Conservation (phyloP, 1,140 invertebrate species). For the Drosophila simulans region DNA sequence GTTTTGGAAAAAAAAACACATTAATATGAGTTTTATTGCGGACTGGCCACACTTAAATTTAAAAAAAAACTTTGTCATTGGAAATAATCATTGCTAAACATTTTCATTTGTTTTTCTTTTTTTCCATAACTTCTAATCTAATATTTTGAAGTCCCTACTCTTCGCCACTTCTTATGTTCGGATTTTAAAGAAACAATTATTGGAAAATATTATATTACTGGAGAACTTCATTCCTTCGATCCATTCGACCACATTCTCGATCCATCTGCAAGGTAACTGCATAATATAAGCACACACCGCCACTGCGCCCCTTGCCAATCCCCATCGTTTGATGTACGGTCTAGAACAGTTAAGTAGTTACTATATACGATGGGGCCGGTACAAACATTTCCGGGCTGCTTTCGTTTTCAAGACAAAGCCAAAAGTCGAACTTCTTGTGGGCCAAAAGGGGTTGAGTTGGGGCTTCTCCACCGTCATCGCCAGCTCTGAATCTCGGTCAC, state of each 20-base stretch:
- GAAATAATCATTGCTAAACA: too few relatives aligned
- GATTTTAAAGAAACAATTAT: too few relatives aligned
- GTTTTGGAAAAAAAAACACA: not conserved
- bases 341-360: conserved; percentile 47
- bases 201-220: not conserved
- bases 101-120: too few relatives aligned
- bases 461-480: conserved; percentile 25
- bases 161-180: too few relatives aligned
- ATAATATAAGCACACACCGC: conserved; percentile 57
- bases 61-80: too few relatives aligned
- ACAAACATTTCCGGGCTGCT: conserved; percentile 74
- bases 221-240: too few relatives aligned
- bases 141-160: too few relatives aligned
- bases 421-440: conserved; percentile 54
- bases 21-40: too few relatives aligned
- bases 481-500: conserved; percentile 54
- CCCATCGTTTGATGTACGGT: conserved; percentile 29
- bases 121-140: too few relatives aligned
- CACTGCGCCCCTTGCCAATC: not conserved
- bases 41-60: not conserved
- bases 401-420: conserved; percentile 70
- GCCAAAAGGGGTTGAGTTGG: conserved; percentile 22
- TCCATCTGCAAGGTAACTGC: conserved; percentile 30
- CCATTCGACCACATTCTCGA: not conserved
- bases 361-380: conserved; percentile 41